Percentiles rank a stretch among this genome's conserved stretches.
These are phyloP conservation scores for Phrynocephalus vlangalii DNA, from an alignment of 2,797 vertebrate genomes.

Conservation along the genomic window DNA sequence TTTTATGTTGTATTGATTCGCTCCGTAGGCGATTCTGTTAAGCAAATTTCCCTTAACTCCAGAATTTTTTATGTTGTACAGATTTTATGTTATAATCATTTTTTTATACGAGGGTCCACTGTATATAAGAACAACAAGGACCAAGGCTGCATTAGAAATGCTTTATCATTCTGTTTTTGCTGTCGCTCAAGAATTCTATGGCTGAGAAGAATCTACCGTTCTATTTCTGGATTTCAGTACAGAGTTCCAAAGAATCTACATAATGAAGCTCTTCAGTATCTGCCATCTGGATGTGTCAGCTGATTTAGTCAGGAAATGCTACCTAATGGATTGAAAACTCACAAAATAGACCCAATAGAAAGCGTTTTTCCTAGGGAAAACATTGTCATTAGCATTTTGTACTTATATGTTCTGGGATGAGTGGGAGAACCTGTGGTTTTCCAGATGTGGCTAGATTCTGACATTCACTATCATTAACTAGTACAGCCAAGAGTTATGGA, in stretches of 20 bases:
- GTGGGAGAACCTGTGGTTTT: neutral
- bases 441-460: neutral
- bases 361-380: neutral
- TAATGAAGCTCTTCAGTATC: neutral
- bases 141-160: neutral
- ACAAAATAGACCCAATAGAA: neutral
- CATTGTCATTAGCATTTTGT: neutral
- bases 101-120: too few species aligned
- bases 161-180: neutral
- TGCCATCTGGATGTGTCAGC: neutral
- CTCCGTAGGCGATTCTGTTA: too few species aligned
- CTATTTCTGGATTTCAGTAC: neutral
- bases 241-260: neutral
- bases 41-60: too few species aligned
- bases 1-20: too few species aligned
- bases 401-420: neutral
- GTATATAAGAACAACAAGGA: neutral
- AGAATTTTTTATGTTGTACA: too few species aligned
- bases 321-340: neutral
- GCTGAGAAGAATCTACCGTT: neutral
- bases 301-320: neutral
- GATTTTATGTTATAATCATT: too few species aligned
- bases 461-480: neutral
- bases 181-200: neutral
- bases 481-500: too few species aligned